Conservation (phyloP, 2,113 vertebrate species). For the Anseranas semipalmata region DNA sequence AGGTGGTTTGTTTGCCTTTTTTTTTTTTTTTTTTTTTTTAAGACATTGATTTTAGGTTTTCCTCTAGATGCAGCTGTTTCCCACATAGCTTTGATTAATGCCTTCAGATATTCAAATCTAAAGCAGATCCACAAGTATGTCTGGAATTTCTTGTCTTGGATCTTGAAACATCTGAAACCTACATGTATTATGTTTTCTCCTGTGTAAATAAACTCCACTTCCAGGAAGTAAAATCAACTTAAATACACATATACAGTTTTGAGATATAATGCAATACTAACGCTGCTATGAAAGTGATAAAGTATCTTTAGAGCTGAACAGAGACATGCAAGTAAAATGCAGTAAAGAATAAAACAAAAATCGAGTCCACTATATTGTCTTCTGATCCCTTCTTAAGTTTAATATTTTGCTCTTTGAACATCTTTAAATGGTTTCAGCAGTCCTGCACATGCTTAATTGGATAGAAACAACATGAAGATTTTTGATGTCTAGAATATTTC, state of each 20-base stretch:
- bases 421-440: neutral
- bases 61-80: neutral
- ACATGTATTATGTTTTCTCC: neutral
- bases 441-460: neutral
- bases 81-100: neutral
- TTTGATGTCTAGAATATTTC: neutral
- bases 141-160: neutral
- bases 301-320: neutral
- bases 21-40: neutral
- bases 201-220: neutral
- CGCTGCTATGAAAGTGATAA: neutral
- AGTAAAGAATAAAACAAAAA: neutral
- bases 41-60: neutral
- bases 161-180: neutral
- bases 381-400: neutral
- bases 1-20: neutral
- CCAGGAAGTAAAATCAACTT: neutral
- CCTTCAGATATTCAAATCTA: neutral
- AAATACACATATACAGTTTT: neutral
- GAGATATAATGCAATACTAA: neutral
- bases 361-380: neutral
- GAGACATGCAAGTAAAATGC: neutral
- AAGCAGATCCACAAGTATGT: neutral
- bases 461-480: neutral
- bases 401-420: neutral